Evolutionary conservation across 2,113 vertebrate species (phyloP).

Genomic region (Vanacampus margaritifer): DNA sequence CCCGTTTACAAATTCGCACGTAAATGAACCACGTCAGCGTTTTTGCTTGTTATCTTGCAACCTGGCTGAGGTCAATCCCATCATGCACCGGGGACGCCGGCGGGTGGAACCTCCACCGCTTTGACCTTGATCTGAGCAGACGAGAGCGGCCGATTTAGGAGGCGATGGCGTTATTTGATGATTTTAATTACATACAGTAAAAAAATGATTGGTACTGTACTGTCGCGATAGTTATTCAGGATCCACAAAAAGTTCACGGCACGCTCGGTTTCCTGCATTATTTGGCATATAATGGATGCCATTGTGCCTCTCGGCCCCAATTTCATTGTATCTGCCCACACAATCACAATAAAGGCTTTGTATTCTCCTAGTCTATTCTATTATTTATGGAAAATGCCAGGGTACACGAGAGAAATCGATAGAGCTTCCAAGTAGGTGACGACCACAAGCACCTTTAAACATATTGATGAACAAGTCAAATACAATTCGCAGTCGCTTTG

Average conservation of each 20-base stretch:
- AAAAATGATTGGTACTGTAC: no score
- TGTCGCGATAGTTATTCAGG: no score
- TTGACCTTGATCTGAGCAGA: background rate
- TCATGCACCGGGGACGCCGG: background rate
- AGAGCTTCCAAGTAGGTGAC: background rate
- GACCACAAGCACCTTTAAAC: background rate
- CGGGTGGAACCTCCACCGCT: background rate
- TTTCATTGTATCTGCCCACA: no score
- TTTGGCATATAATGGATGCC: no score
- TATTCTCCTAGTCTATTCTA: no score
- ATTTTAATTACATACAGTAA: background rate
- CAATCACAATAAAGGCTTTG: no score
- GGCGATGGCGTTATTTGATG: background rate
- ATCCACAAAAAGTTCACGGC: no score
- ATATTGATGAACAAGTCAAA: background rate
- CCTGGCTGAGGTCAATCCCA: background rate
- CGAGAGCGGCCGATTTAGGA: background rate
- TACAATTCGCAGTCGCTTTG: background rate
- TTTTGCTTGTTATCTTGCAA: background rate
- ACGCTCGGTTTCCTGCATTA: no score
- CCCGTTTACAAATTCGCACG: background rate
- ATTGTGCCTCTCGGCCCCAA: no score
- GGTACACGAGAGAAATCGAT: no score
- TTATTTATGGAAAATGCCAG: no score
- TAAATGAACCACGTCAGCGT: background rate